Evolutionary conservation across 2,797 vertebrate genomes (phyloP).

Genomic region (Pangasius sanitwongsei): DNA sequence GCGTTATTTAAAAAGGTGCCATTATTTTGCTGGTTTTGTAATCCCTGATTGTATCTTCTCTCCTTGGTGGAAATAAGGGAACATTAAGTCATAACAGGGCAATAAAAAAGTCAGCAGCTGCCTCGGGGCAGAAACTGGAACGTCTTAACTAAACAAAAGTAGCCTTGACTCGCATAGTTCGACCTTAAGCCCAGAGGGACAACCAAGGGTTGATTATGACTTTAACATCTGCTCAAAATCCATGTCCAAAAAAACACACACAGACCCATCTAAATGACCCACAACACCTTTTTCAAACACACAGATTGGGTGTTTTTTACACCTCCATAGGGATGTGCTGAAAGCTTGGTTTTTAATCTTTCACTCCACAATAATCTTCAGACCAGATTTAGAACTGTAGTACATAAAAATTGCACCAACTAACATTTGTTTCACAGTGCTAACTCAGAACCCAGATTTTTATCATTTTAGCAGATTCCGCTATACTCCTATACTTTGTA

Average conservation of each 20-base stretch:
- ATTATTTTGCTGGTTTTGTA: neutral
- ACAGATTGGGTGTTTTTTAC: constrained; percentile 67
- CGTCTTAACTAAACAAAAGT: constrained; percentile 60
- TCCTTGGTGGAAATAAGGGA: constrained; percentile 34
- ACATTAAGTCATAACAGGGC: constrained; percentile 23
- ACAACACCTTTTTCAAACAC: constrained; percentile 65
- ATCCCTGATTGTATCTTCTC: neutral
- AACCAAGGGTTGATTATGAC: constrained; percentile 58
- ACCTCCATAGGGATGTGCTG: constrained; percentile 64
- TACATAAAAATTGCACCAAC: neutral
- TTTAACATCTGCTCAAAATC: constrained; percentile 62
- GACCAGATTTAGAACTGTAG: constrained; percentile 56
- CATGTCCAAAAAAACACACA: constrained; percentile 50
- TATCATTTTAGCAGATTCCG: neutral
- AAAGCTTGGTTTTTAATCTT: constrained; percentile 65
- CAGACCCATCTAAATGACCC: constrained; percentile 65
- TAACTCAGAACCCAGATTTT: neutral
- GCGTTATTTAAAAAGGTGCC: constrained; percentile 1
- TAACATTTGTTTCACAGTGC: neutral
- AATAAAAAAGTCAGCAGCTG: constrained; percentile 53
- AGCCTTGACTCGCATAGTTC: constrained; percentile 57
- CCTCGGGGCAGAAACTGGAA: constrained; percentile 52
- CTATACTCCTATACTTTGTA: neutral
- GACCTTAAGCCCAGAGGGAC: constrained; percentile 41
- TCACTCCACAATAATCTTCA: constrained; percentile 55